Evolutionary conservation across 2,888 invertebrate genomes (phyloP).

Genomic region (Chaitophorus viminalis): DNA sequence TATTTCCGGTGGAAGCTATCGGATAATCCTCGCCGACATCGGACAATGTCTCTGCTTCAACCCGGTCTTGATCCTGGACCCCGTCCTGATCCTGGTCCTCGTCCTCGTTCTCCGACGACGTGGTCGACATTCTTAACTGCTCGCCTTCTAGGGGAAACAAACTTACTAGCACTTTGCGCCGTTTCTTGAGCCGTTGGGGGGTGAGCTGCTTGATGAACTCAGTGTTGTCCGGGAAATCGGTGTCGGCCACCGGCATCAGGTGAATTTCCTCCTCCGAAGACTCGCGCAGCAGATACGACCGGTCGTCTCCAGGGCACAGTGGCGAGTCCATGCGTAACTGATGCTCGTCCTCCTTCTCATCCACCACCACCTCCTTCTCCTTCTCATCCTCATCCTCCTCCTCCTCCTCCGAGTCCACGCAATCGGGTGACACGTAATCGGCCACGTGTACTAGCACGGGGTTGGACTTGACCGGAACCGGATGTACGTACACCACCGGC

Average conservation of each 20-base stretch:
- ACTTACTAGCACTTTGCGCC: no score
- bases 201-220: background rate
- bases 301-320: background rate
- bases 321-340: background rate
- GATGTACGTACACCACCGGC: background rate
- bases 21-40: background rate
- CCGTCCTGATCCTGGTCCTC: background rate
- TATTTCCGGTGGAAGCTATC: background rate
- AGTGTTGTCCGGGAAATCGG: background rate
- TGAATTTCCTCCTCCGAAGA: background rate
- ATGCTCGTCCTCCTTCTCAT: background rate
- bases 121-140: no score
- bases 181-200: no score
- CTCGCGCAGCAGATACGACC: background rate
- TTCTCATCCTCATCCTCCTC: constrained; percentile 9
- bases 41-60: background rate
- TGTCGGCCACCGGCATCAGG: background rate
- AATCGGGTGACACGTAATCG: constrained; percentile 56
- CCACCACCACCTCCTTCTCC: accelerated
- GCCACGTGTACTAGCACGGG: constrained; percentile 51
- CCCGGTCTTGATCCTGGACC: background rate
- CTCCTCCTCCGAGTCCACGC: background rate
- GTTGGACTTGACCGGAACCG: background rate
- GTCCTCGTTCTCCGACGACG: constrained; percentile 10
- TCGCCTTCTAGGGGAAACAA: no score